phyloP scores from a whole-genome alignment of 2,888 invertebrate genomes.

The Gandaritis pyraliata region DNA sequence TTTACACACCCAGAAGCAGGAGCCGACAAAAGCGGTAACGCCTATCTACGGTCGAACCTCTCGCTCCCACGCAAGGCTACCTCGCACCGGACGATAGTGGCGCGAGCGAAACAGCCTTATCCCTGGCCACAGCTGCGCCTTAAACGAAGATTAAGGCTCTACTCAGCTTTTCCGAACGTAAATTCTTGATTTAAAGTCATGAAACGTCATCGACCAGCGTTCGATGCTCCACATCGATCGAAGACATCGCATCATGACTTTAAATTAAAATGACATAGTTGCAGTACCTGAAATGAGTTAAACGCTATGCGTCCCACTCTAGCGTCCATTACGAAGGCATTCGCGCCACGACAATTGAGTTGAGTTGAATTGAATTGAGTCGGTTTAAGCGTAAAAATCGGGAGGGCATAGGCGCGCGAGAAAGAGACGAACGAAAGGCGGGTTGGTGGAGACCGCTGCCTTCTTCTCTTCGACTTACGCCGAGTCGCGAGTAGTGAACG shows the following conservation, averaged over 20 bases:
- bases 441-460: conserved; percentile 82
- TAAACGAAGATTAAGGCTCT: conserved; percentile 80
- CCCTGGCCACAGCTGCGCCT: conserved; percentile 73
- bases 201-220: conserved; percentile 54
- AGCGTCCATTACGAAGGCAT: conserved; percentile 81
- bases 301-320: conserved; percentile 79
- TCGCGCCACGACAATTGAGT: conserved; percentile 83
- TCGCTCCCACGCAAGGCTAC: conserved; percentile 62
- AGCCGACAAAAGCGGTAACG: conserved; percentile 73
- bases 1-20: conserved; percentile 81
- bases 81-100: conserved; percentile 76
- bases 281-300: conserved; percentile 58
- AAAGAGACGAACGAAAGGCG: conserved; percentile 83
- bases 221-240: conserved; percentile 40
- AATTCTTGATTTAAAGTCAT: conserved; percentile 68
- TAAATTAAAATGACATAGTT: conserved; percentile 52
- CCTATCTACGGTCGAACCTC: conserved; percentile 73
- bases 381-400: conserved; percentile 83
- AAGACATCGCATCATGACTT: conserved; percentile 35
- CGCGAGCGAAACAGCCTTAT: conserved; percentile 73
- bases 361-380: conserved; percentile 85
- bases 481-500: conserved; percentile 82
- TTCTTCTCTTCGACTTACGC: conserved; percentile 82
- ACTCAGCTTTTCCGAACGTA: conserved; percentile 72
- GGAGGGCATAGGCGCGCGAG: conserved; percentile 78